Conservation (phyloP, 1,140 invertebrate species). For the Dysdera silvatica region DNA sequence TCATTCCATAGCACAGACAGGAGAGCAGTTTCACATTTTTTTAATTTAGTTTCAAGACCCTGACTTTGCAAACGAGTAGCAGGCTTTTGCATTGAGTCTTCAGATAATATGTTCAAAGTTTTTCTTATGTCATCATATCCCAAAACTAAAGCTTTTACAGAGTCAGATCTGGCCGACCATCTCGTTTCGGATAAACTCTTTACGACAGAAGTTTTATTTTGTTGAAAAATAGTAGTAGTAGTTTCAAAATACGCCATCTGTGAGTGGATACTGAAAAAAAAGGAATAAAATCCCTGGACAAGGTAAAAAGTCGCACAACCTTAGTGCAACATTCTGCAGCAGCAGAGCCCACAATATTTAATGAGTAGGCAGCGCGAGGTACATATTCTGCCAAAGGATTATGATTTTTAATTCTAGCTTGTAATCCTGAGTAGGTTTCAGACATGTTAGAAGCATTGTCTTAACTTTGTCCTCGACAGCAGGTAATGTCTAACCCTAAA, state of each 20-base stretch:
- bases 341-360: neutral
- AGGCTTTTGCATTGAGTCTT: neutral
- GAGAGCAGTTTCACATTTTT: neutral
- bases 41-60: neutral
- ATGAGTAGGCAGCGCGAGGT: neutral
- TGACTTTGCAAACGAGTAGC: neutral
- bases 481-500: neutral
- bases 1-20: neutral
- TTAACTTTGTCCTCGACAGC: no score
- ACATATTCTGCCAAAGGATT: neutral
- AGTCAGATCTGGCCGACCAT: no score
- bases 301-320: no score
- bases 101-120: neutral
- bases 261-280: no score
- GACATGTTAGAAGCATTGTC: no score
- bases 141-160: neutral
- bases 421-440: no score
- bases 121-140: neutral
- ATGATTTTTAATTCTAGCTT: no score
- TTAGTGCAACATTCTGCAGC: neutral
- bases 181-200: no score
- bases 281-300: no score
- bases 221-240: no score
- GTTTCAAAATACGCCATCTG: no score
- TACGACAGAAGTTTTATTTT: no score